Base-by-base conservation (phyloP, 2,888 invertebrate genomes). In the Lampropteryx suffumata region DNA sequence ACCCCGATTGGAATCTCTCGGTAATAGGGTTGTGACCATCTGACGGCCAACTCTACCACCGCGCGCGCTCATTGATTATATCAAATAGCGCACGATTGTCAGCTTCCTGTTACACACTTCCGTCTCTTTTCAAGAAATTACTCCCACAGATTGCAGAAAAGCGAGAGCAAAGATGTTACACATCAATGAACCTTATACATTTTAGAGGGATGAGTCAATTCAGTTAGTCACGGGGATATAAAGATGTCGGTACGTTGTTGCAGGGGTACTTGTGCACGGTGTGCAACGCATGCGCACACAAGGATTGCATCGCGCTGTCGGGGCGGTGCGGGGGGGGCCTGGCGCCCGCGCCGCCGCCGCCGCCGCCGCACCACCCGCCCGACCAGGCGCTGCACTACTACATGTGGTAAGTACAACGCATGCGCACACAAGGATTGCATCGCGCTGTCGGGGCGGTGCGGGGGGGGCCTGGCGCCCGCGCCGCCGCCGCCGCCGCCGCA, bases 221-320 rank as follows among this genome's bases (percentile, higher is more conserved):
- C n/a, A n/a, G n/a, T n/a, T n/a, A n/a, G n/a, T n/a, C n/a, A n/a
- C n/a, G n/a, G n/a, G n/a, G n/a, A n/a, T n/a, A n/a, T n/a, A n/a
- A n/a, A n/a, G n/a, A n/a, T n/a, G n/a, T n/a, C n/a, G n/a, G 17
- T 17, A 4, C 4, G 4, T 17, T 4, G 17, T 35, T 35, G n/a
- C 92, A 97, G 93, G 98, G 98, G 13, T 98, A 98, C 84, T 92
- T 93, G 55, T 98, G 98, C 82, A 92, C 93, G 45, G 93, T 94
- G 21, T 98, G 97, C 80, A 92, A 93, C 67, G 94, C 95, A 61
- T 92, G 94, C 59, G 96, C 96, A 3, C 98, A 98, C 87, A 97
- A 97, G 83, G 94, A 94, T 57, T 98, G 98, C 86, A 97, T 98
- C 69, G 93, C 93, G 43, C 90, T 93, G 66, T 94, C 96, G 17